phyloP scores from a whole-genome alignment of 2,888 invertebrate species.

The Nesidiocoris tenuis region DNA sequence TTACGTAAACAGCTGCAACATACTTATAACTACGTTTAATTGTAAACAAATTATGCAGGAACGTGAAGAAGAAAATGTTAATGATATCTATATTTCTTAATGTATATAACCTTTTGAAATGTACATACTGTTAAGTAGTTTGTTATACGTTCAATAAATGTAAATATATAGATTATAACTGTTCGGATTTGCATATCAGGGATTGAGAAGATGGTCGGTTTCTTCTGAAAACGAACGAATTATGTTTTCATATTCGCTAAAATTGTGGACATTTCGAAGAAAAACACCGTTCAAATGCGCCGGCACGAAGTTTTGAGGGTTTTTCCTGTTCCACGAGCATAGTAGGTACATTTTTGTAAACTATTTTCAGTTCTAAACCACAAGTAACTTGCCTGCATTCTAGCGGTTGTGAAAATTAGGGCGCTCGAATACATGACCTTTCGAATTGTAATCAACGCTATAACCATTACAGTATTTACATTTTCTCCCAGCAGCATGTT shows the following conservation, averaged over 20 bases:
- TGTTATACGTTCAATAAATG: conserved; percentile 47
- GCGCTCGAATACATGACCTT: too few species aligned
- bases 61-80: conserved; percentile 27
- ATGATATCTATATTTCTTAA: conserved; percentile 48
- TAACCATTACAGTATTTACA: too few species aligned
- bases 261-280: too few species aligned
- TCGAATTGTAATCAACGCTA: too few species aligned
- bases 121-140: conserved; percentile 51
- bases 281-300: too few species aligned
- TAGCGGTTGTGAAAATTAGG: too few species aligned
- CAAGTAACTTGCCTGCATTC: too few species aligned
- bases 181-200: conserved; percentile 47
- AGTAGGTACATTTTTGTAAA: too few species aligned
- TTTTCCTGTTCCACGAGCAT: too few species aligned
- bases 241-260: background rate
- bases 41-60: conserved; percentile 2
- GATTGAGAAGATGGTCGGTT: conserved; percentile 28
- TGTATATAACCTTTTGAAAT: conserved; percentile 31
- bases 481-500: too few species aligned
- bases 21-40: conserved; percentile 18
- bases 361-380: too few species aligned
- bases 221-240: background rate
- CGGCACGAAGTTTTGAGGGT: too few species aligned
- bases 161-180: conserved; percentile 43
- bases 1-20: conserved; percentile 41